Evolutionary conservation across 2,113 vertebrate species (phyloP), one percentile per base, ranked within the genome.

Genomic region (Potamarius usumacintae): DNA sequence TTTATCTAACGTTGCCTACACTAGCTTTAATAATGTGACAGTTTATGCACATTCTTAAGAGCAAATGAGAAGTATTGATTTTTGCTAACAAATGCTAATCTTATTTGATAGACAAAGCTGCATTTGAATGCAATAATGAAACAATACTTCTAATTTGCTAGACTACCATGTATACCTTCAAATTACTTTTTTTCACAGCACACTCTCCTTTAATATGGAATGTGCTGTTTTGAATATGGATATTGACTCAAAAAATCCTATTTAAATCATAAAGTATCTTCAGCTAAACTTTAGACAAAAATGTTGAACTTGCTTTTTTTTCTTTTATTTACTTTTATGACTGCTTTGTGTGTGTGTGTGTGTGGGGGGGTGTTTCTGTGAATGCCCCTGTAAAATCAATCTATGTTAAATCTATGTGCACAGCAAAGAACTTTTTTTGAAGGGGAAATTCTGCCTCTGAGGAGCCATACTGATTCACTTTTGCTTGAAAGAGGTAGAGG

Each of bases 401-500:
- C 42, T 48, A n/a, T 50, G 34, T 34, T 58, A 18, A 55, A 48
- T 80, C 53, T 58, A 10, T 27, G 78, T 80, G 7, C 55, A 58
- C 53, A 80, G 15, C 17, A 34, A 27, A 18, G 15, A 83, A 52
- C 20, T 58, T 0, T 57, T 58, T 85, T 76, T 60, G 5, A 15
- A 58, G 48, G 27, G 14, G 12, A 30, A 62, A 34, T 62, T 30
- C 8, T 10, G 10, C 30, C 30, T 71, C 52, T 57, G 30, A 60
- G 2, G 10, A 53, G 20, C 65, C 17, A 69, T 25, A 7, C 5
- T 65, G 2, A 42, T 15, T 34, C 76, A 48, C 14, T 60, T 14
- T 85, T 20, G 62, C 57, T 76, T 85, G 6, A 81, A 83, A 80
- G 74, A 57, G 50, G 30, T 3, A 79, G 69, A 88, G 85, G 63